Evolutionary conservation across 37 sponge, comb jelly and placozoan genomes (phyloP).

Genomic region (Aphrocallistes beatrix): DNA sequence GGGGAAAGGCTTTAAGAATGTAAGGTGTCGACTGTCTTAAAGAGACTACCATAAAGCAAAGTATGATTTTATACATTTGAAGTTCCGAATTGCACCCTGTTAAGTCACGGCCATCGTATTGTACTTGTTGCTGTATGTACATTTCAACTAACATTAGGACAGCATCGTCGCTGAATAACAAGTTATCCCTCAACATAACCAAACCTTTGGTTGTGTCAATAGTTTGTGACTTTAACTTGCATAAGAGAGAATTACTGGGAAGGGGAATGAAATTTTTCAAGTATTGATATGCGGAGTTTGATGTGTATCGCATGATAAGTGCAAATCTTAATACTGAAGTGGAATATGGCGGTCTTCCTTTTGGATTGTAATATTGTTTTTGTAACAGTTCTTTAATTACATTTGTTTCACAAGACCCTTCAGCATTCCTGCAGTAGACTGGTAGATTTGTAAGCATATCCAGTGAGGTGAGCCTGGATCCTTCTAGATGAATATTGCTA

Average conservation of each 20-base stretch:
- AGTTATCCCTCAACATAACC: background rate
- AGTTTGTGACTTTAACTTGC: conserved; percentile 12
- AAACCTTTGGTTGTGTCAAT: conserved; percentile 9
- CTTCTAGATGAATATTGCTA: too few relatives aligned
- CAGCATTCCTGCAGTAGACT: background rate
- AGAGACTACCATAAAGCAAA: background rate
- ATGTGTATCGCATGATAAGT: conserved; percentile 4
- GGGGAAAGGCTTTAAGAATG: conserved; percentile 4
- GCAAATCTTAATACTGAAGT: background rate
- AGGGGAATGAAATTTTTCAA: background rate
- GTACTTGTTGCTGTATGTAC: conserved; percentile 17
- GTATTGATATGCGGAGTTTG: background rate
- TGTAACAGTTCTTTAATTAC: background rate
- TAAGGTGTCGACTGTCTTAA: background rate
- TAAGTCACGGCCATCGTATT: background rate
- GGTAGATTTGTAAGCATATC: background rate
- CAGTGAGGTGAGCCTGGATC: background rate
- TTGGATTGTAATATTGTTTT: conserved; percentile 20
- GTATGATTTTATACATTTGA: conserved; percentile 4
- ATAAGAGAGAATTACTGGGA: background rate
- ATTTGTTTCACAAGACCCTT: background rate
- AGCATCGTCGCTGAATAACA: conserved; percentile 7
- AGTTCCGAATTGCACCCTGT: conserved; percentile 16
- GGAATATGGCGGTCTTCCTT: conserved; percentile 6
- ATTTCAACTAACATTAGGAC: conserved; percentile 7